Evolutionary conservation across 2,888 invertebrate genomes (phyloP).

Genomic region (Rotaria macrura): DNA sequence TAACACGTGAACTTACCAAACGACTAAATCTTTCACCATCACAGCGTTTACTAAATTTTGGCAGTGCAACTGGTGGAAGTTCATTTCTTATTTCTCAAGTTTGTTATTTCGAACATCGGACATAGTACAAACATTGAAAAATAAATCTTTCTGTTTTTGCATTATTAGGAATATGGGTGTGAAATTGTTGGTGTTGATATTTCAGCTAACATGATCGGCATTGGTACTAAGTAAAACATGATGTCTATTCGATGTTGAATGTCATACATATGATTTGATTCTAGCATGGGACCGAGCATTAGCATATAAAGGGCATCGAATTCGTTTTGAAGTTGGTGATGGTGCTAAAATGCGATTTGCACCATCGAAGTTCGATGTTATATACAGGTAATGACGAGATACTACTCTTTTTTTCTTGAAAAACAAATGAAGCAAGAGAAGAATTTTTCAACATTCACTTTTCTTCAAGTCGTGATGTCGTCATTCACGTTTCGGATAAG

Average conservation of each 20-base stretch:
- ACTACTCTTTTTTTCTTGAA: neutral
- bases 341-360: constrained; percentile 52
- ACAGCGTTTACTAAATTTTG: constrained; percentile 51
- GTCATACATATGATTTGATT: neutral
- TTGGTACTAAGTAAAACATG: constrained; percentile 36
- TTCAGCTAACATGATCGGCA: constrained; percentile 52
- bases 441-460: too few species aligned
- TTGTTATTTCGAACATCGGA: constrained; percentile 33
- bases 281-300: neutral
- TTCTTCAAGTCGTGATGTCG: constrained; percentile 54
- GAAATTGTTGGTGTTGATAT: constrained; percentile 52
- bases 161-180: constrained; percentile 46
- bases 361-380: constrained; percentile 52
- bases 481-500: constrained; percentile 55
- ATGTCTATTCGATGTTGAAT: constrained; percentile 20
- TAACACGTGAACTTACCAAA: constrained; percentile 43
- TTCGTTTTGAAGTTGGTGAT: constrained; percentile 53
- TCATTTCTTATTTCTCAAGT: constrained; percentile 47
- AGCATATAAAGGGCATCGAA: constrained; percentile 37
- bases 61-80: constrained; percentile 51
- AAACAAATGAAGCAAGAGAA: too few species aligned
- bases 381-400: constrained; percentile 45
- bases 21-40: constrained; percentile 45
- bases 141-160: neutral
- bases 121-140: neutral